Conservation (phyloP, 2,888 invertebrate genomes). For the Eupeodes latifasciatus region DNA sequence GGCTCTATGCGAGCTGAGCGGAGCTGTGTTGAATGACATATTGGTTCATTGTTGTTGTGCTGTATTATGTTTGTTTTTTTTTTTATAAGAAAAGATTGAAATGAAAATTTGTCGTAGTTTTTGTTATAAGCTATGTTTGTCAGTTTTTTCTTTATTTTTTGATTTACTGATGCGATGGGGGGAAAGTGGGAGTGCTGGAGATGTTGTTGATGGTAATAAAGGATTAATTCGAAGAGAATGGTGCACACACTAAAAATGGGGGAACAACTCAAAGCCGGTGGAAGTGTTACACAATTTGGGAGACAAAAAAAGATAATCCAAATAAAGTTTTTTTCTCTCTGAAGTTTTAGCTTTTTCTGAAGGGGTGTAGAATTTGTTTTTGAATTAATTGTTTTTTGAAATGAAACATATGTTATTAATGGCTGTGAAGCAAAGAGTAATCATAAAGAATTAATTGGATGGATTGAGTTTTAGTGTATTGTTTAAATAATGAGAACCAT, state of each 20-base stretch:
- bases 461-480: neutral
- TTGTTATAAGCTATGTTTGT: slow-evolving; percentile 72
- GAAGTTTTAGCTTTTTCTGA: neutral
- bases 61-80: no score
- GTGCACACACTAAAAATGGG: slow-evolving; percentile 1
- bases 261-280: slow-evolving; percentile 11
- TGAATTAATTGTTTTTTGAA: neutral
- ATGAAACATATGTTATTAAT: slow-evolving; percentile 16
- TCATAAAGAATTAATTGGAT: neutral
- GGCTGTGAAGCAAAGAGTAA: neutral
- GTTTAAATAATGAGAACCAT: neutral
- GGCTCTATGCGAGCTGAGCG: neutral
- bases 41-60: slow-evolving; percentile 59
- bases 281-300: slow-evolving; percentile 42
- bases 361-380: slow-evolving; percentile 17
- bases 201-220: neutral
- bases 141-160: slow-evolving; percentile 16
- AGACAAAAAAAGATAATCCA: slow-evolving; percentile 22
- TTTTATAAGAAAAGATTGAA: slow-evolving; percentile 30
- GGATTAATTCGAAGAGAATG: slow-evolving; percentile 62
- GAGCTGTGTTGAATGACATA: slow-evolving; percentile 48
- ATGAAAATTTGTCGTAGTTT: slow-evolving; percentile 71
- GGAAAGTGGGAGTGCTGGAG: neutral
- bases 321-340: neutral
- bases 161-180: neutral